phyloP scores from a whole-genome alignment of 2,113 vertebrate genomes.

The Phalacrocorax pelagicus region DNA sequence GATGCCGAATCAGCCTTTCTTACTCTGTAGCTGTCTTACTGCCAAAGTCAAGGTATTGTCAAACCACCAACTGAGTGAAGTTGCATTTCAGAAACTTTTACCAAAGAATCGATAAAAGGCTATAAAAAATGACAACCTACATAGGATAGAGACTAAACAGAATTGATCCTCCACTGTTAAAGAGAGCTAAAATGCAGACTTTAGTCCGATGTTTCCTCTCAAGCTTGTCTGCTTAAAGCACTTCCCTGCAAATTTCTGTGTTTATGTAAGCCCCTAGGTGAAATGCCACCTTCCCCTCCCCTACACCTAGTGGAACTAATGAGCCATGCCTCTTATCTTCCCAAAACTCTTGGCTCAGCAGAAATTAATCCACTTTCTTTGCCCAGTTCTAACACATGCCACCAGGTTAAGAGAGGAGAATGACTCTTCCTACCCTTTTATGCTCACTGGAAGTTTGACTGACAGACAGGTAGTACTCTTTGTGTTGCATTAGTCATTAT shows the following conservation, averaged over 20 bases:
- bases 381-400: background rate
- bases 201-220: background rate
- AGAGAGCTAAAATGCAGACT: background rate
- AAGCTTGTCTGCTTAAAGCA: background rate
- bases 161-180: background rate
- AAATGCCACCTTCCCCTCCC: background rate
- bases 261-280: background rate
- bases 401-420: background rate
- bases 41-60: background rate
- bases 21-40: background rate
- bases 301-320: background rate
- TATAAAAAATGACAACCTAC: background rate
- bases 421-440: background rate
- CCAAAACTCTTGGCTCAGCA: conserved; percentile 24
- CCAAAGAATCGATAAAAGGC: background rate
- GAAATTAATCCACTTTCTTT: conserved; percentile 32
- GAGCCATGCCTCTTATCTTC: background rate
- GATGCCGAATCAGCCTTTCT: background rate
- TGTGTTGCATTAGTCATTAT: background rate
- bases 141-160: background rate
- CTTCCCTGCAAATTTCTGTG: background rate
- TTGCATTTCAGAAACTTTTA: background rate
- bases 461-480: background rate
- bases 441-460: background rate
- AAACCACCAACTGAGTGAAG: background rate